Conservation (phyloP, 2,113 vertebrate species). For the Arothron firmamentum region DNA sequence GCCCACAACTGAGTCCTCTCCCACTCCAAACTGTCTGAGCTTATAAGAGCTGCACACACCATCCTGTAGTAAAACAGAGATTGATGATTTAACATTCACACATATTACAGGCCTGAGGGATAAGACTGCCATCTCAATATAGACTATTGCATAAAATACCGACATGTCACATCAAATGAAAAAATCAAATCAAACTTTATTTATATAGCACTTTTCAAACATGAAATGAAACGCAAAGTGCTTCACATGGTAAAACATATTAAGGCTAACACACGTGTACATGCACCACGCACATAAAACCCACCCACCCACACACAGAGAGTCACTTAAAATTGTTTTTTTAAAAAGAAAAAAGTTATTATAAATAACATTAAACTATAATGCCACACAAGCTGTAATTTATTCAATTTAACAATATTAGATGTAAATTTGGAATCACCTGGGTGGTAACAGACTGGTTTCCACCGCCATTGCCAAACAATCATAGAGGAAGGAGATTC, state of each 20-base stretch:
- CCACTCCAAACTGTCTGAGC: slow-evolving; percentile 92
- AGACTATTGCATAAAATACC: neutral
- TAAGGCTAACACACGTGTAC: too few relatives aligned
- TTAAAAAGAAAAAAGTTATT: too few relatives aligned
- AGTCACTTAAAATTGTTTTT: too few relatives aligned
- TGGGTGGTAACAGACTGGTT: slow-evolving; percentile 88
- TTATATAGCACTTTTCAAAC: too few relatives aligned
- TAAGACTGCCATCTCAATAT: neutral
- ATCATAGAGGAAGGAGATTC: slow-evolving; percentile 97
- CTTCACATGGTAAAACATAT: too few relatives aligned
- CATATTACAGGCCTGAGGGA: neutral
- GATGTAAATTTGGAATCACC: slow-evolving; percentile 66
- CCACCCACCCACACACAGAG: too few relatives aligned
- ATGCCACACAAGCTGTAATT: too few relatives aligned
- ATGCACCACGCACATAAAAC: too few relatives aligned
- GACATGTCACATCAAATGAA: neutral
- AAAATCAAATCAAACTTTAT: too few relatives aligned
- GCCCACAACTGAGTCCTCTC: slow-evolving; percentile 96
- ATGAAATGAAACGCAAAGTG: too few relatives aligned
- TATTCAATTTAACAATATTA: neutral
- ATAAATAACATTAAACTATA: neutral
- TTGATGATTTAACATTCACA: neutral
- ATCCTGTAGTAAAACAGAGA: slow-evolving; percentile 73
- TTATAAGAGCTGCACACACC: slow-evolving; percentile 92
- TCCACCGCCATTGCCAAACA: slow-evolving; percentile 96